Percentiles rank a stretch among this genome's conserved stretches.
Conservation (phyloP, 2,797 vertebrate genomes). For the Acanthurus lineatus region DNA sequence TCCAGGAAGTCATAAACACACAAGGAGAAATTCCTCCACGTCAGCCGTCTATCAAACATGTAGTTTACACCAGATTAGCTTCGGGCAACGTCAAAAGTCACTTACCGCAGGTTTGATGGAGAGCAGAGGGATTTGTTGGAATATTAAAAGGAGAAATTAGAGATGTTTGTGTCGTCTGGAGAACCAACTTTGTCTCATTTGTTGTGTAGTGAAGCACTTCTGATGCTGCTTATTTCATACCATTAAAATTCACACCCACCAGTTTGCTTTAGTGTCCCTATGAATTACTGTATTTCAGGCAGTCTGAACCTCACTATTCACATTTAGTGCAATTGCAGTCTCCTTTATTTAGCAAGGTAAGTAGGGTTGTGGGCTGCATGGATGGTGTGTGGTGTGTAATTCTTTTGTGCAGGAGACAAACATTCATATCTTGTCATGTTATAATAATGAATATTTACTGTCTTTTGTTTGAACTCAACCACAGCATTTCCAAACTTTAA, state of each 20-base stretch:
- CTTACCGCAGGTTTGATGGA: too few species aligned
- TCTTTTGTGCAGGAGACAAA: not conserved
- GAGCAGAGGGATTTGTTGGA: too few species aligned
- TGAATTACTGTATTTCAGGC: not conserved
- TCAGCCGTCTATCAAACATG: not conserved
- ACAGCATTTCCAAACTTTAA: not conserved
- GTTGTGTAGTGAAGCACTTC: not conserved
- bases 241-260: not conserved
- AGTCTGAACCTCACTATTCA: not conserved
- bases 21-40: not conserved
- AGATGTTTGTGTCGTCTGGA: not conserved
- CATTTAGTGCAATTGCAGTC: constrained; percentile 20
- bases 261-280: not conserved
- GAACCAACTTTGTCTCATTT: not conserved
- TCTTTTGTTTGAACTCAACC: not conserved
- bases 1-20: constrained; percentile 3
- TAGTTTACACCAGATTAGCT: not conserved
- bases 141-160: not conserved
- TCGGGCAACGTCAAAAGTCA: not conserved
- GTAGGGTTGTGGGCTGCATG: not conserved
- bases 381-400: not conserved
- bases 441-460: not conserved
- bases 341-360: not conserved
- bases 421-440: not conserved
- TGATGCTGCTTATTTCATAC: not conserved